Evolutionary conservation across 2,888 invertebrate species (phyloP), one percentile per base, ranked within the genome.

Genomic region (Scaptomyza tumidula): DNA sequence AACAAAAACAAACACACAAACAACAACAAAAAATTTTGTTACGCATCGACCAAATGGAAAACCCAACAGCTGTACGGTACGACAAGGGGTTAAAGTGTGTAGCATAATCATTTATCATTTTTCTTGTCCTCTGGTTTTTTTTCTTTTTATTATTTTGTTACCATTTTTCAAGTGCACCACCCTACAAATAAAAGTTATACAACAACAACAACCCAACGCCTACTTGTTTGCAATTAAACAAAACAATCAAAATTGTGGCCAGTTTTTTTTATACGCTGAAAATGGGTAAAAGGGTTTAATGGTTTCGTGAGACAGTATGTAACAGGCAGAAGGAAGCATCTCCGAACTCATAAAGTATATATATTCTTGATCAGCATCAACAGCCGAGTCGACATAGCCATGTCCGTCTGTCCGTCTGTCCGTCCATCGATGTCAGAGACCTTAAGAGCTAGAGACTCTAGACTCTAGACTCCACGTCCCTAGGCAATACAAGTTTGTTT

Each of bases 81-180:
- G 58, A 71, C 68, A 81, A 88, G 89, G 89, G 89, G 89, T 88
- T 87, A 79, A 77, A 77, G 43, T 49, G 56, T 9, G 37, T 11
- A 52, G 61, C 72, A 71, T 64, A 81, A 79, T 87, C 87, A 88
- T 86, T 86, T 86, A 86, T 86, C 89, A 88, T 87, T 86, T 83
- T 78, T 69, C 19, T 57, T 31, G 14, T 31, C n/a, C 11, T 29
- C 16, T 39, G 33, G 29, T 6, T 31, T 45, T 44, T n/a, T 27
- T 43, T 33, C 4, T 31, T 45, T 44, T n/a, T 27, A 37, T 33
- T 52, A 37, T 33, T 52, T 66, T 86, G 81, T 70, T 78, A 77
- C 71, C 72, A 81, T 74, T 85, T 88, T 88, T 88, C 82, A 85
- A 88, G 86, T 88, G 84, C 59, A 62, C 50, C 54, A 56, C 57